Conservation (phyloP, 92 coral and sea anemone species). For the Parazoanthus darwini region DNA sequence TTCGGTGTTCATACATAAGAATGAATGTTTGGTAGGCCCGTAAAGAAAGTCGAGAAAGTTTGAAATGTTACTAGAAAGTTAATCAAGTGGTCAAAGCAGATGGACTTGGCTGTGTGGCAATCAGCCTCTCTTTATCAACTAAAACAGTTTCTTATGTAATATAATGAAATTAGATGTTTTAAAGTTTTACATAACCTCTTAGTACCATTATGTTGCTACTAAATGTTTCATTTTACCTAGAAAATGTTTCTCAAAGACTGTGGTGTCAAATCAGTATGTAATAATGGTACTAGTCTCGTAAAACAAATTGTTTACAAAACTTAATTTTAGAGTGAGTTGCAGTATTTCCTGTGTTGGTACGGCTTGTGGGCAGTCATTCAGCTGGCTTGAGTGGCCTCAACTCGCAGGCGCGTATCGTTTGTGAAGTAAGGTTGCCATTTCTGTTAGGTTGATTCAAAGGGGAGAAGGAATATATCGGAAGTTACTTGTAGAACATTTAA, state of each 20-base stretch:
- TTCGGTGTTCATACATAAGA: not conserved
- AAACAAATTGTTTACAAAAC: too few species aligned
- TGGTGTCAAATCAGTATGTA: not conserved
- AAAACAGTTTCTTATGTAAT: not conserved
- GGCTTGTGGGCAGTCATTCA: conserved; percentile 21
- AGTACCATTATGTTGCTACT: not conserved
- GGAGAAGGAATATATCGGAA: too few species aligned
- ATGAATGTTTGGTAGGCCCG: not conserved
- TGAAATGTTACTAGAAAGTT: not conserved
- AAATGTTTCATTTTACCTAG: not conserved
- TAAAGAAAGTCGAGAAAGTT: too few species aligned
- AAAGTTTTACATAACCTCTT: not conserved
- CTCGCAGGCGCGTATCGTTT: not conserved
- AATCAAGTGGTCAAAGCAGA: not conserved
- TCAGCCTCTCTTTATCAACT: not conserved
- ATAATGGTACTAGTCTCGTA: not conserved
- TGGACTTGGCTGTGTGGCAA: not conserved
- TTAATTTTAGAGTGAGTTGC: too few species aligned
- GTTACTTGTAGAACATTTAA: not conserved
- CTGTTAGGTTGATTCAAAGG: not conserved
- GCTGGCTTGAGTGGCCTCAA: conserved; percentile 16
- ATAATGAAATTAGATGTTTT: not conserved
- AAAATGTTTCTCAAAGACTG: too few species aligned
- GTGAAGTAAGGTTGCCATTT: not conserved
- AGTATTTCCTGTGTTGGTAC: too few species aligned